phyloP scores from a whole-genome alignment of 2,113 vertebrate genomes.

The Dromaius novaehollandiae region DNA sequence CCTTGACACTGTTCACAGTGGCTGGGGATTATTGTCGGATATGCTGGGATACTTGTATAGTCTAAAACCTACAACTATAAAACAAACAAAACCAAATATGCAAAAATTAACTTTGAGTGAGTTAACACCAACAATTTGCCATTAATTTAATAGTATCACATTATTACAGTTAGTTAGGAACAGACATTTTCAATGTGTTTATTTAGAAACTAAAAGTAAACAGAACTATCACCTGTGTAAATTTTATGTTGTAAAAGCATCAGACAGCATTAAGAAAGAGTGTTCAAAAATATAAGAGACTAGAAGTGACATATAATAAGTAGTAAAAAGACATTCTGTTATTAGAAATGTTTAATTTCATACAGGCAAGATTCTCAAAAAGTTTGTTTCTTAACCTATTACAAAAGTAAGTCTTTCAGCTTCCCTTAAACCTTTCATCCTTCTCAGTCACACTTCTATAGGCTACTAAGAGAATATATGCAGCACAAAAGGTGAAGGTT shows the following conservation, averaged over 20 bases:
- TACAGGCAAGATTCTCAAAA: background rate
- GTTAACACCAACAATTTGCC: background rate
- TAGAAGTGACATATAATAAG: background rate
- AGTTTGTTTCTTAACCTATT: background rate
- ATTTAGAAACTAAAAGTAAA: background rate
- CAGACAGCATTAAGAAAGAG: background rate
- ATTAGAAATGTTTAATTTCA: background rate
- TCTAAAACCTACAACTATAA: background rate
- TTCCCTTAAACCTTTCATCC: background rate
- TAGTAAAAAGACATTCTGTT: background rate
- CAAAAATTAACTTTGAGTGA: background rate
- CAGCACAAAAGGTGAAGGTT: background rate
- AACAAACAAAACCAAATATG: background rate
- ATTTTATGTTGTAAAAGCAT: background rate
- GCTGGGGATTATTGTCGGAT: background rate
- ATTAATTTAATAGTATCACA: background rate
- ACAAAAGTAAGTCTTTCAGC: background rate
- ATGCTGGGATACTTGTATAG: background rate
- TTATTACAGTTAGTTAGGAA: background rate
- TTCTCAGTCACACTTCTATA: background rate
- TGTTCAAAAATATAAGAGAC: background rate
- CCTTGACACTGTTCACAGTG: background rate
- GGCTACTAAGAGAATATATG: background rate
- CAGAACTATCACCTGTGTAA: background rate
- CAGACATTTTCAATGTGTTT: background rate